Conservation (phyloP, 2,113 vertebrate genomes). For the Nannospalax galili region DNA sequence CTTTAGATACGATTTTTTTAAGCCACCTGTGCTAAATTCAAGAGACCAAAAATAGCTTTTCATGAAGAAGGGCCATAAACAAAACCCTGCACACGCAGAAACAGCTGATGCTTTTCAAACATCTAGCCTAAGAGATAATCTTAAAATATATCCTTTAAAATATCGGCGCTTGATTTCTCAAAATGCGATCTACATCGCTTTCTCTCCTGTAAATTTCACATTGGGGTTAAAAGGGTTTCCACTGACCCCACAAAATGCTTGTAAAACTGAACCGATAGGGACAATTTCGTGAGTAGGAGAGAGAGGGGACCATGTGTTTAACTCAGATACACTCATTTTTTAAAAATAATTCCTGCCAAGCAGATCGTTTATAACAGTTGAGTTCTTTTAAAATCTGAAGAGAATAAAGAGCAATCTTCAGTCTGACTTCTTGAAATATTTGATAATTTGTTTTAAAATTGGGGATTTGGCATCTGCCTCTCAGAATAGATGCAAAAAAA, state of each 20-base stretch:
- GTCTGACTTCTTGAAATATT: slow-evolving; percentile 40
- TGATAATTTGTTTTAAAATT: slow-evolving; percentile 63
- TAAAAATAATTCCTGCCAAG: slow-evolving; percentile 1
- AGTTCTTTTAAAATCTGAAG: slow-evolving; percentile 37
- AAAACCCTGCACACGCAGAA: slow-evolving; percentile 1
- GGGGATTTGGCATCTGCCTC: not conserved
- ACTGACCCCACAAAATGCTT: not conserved
- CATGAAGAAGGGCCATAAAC: not conserved
- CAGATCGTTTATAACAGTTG: not conserved
- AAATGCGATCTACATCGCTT: not conserved
- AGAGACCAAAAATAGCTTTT: slow-evolving; percentile 48
- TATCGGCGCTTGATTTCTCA: not conserved
- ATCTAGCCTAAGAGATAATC: not conserved
- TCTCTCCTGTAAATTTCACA: not conserved
- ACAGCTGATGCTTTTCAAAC: slow-evolving; percentile 53
- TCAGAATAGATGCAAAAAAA: slow-evolving; percentile 51
- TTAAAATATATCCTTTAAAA: slow-evolving; percentile 11
- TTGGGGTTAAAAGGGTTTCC: not conserved
- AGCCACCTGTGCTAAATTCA: slow-evolving; percentile 19
- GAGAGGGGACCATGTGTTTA: not conserved
- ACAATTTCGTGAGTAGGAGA: not conserved
- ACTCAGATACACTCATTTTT: slow-evolving; percentile 10
- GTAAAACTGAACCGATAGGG: not conserved
- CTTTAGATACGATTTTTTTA: slow-evolving; percentile 13
- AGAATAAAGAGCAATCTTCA: slow-evolving; percentile 33